Evolutionary conservation across 1,140 invertebrate species (phyloP).

Genomic region (Dreissena polymorpha): DNA sequence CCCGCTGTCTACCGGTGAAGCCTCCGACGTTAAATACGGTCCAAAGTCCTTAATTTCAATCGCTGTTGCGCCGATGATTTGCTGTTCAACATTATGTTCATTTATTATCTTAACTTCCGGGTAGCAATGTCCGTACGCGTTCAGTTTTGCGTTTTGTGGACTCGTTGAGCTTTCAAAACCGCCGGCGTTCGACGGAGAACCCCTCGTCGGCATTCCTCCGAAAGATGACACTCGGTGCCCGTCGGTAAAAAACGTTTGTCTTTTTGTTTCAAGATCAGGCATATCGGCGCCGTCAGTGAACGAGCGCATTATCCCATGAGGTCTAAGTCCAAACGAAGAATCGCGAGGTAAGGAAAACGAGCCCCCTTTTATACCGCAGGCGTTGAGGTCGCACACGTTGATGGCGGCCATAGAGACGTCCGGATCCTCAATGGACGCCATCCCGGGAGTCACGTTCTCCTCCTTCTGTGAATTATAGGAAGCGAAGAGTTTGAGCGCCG

Average conservation of each 20-base stretch:
- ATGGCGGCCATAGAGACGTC: neutral
- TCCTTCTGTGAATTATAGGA: slow-evolving; percentile 32
- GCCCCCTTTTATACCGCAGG: slow-evolving; percentile 42
- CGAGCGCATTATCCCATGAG: slow-evolving; percentile 28
- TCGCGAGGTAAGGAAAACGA: slow-evolving; percentile 14
- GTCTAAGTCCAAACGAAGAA: neutral
- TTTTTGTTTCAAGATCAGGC: slow-evolving; percentile 10
- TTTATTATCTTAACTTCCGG: slow-evolving; percentile 48
- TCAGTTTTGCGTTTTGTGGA: neutral
- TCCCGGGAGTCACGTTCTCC: neutral
- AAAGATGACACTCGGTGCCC: slow-evolving; percentile 1
- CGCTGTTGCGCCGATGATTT: neutral
- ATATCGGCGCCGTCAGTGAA: slow-evolving; percentile 24
- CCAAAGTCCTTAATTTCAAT: neutral
- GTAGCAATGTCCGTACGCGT: slow-evolving; percentile 25
- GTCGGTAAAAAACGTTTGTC: neutral
- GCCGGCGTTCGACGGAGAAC: neutral
- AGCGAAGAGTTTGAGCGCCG: slow-evolving; percentile 42
- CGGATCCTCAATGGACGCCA: slow-evolving; percentile 4
- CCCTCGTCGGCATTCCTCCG: neutral
- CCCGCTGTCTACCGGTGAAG: slow-evolving; percentile 31
- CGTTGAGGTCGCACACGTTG: slow-evolving; percentile 5
- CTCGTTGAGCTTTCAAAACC: neutral
- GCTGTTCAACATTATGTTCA: slow-evolving; percentile 30
- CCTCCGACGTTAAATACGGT: neutral